Evolutionary conservation across 2,113 vertebrate species (phyloP).

Genomic region (Talpa occidentalis): DNA sequence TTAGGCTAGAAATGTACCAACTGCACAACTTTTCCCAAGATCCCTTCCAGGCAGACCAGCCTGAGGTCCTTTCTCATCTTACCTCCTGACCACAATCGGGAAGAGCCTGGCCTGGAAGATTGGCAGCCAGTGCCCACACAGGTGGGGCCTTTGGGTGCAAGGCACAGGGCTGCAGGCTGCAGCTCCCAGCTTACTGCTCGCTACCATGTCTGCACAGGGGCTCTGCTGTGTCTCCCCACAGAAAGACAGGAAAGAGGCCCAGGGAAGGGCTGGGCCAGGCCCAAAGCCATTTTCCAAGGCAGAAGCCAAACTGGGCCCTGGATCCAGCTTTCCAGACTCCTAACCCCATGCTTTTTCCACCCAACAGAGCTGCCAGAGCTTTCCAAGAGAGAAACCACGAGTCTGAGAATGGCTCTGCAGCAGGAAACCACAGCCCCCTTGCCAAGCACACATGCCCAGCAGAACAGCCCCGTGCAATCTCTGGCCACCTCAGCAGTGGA

Average conservation of each 20-base stretch:
- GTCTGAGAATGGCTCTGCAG: constrained; percentile 40
- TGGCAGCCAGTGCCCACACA: background rate
- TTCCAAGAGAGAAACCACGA: constrained; percentile 30
- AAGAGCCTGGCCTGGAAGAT: background rate
- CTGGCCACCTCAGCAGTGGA: constrained; percentile 1
- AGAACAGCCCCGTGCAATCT: background rate
- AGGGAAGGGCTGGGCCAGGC: background rate
- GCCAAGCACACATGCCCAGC: constrained; percentile 43
- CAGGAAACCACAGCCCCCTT: constrained; percentile 48
- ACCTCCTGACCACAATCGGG: background rate
- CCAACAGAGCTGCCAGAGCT: background rate
- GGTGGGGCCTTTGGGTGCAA: background rate
- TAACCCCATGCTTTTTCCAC: constrained; percentile 26
- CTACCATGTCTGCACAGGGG: background rate
- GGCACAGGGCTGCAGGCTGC: background rate
- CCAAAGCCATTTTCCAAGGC: background rate
- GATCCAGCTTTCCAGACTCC: constrained; percentile 25
- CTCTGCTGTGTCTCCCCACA: background rate
- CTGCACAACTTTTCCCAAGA: background rate
- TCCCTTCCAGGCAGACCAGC: background rate
- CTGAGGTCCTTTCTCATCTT: background rate
- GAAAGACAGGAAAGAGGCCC: constrained; percentile 32
- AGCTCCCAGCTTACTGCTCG: background rate
- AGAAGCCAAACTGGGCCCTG: constrained; percentile 12
- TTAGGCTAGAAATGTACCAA: background rate